Base-by-base conservation (phyloP, 2,797 vertebrate species). In the Margarornis squamiger region DNA sequence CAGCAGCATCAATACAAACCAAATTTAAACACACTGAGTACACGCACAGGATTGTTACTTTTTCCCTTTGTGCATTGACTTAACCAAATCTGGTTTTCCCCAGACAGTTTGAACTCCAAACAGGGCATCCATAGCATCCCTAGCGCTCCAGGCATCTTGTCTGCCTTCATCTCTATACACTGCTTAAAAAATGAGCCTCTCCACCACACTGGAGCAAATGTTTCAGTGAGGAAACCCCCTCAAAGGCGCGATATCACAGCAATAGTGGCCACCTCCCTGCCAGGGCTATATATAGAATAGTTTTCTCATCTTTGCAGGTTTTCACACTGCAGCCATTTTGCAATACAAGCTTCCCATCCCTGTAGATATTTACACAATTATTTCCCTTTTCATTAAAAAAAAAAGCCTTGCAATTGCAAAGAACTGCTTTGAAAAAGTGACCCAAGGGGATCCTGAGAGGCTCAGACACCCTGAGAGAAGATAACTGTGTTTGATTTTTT, bases 1-100 rank as follows among this genome's bases (percentile, higher is more conserved):
- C 93, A 93, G 54, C 70, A 96, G 67, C 26, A 20, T 88, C 66
- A 4, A 79, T 93, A 87, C 65, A 95, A 95, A 86, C 70, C 11
- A 13, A 90, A 79, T 94, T 86, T 86, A 73, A 91, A 85, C 68
- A 72, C 72, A 41, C 16, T 1, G 32, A 79, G 67, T 76, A 77
- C 29, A 45, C 0, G 16, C 26, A 81, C 19, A 34, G 46, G 22
- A 18, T 19, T 63, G 38, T 41, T 36, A 12, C 38, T 86, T 70
- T 72, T 36, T 32, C 20, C 34, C 51, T 88, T 45, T 55, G 29
- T 11, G 34, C n/a, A 61, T 2, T 36, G 17, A 88, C 70, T 76
- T 63, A 93, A 90, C n/a, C 34, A 76, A 88, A 86, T 57, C 32
- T 61, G 79, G 1, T 90, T 95, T 84, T 88, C 54, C 51, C 43